Evolutionary conservation across 2,113 vertebrate genomes (phyloP), one percentile per base, ranked within the genome.

Genomic region (Phrynosoma platyrhinos): DNA sequence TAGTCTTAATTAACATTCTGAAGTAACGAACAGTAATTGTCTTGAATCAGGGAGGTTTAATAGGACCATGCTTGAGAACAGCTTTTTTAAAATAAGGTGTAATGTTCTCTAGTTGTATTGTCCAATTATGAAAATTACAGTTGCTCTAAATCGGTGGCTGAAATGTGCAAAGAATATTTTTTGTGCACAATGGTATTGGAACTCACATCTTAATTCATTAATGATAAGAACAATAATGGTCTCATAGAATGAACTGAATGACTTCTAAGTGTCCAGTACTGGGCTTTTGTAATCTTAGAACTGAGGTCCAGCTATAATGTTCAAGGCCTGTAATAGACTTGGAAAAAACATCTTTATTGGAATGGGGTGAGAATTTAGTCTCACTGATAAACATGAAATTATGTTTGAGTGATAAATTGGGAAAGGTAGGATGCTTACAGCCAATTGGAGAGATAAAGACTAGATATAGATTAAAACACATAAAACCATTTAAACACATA

Each of bases 1-100:
- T 66, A 76, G 80, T 66, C 74, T 78, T 78, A 76, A 75, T 82
- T 87, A 87, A 82, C 69, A 82, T 87, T 82, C 72, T 75, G 55
- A 82, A 82, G 71, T 47, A 82, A 53, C 58, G 87, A 88, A 72
- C 4, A 84, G 30, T 58, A 42, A 68, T 81, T 53, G 2, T 53
- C 71, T 82, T 87, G 80, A 87, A 82, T 82, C 64, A 82, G 79
- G 79, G 71, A 87, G 20, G 36, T 75, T 87, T 36, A 75, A 82
- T 87, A 82, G 42, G 40, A 76, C 71, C 42, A 27, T 64, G 69
- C 69, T 62, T 21, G 87, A 2, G 71, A 76, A 88, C 40, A 32
- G 75, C 74, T 2, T 74, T 18, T 62, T 87, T 83, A 10, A 30
- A 89, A 77, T 42, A 83, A 3, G 21, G 40, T 83, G 42, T 36